A percentile compares a stretch with the other conserved stretches of the same genome.
Conservation (phyloP, 2,888 invertebrate species). For the Drosophila ustulata region DNA sequence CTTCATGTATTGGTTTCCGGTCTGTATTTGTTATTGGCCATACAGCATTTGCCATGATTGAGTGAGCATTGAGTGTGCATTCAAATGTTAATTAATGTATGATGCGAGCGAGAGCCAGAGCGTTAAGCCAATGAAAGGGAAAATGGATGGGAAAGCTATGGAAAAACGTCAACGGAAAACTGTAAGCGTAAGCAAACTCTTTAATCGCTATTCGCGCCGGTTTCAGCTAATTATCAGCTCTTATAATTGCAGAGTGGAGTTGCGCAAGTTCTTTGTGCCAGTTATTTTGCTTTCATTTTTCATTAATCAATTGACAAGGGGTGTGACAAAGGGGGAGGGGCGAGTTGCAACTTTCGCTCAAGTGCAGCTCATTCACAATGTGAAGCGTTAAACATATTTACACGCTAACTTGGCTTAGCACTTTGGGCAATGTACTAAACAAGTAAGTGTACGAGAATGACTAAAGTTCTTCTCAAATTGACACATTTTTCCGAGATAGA, state of each 20-base stretch:
- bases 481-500: slow-evolving; percentile 55
- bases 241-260: slow-evolving; percentile 37
- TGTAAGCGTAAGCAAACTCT: slow-evolving; percentile 14
- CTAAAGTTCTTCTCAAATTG: slow-evolving; percentile 56
- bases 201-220: neutral
- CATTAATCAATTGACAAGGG: slow-evolving; percentile 12
- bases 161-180: slow-evolving; percentile 8
- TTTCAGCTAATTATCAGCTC: slow-evolving; percentile 34
- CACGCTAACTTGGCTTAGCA: slow-evolving; percentile 58
- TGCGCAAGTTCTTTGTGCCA: slow-evolving; percentile 36
- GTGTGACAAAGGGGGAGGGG: no score
- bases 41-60: slow-evolving; percentile 41
- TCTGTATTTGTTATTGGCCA: slow-evolving; percentile 30
- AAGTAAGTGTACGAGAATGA: slow-evolving; percentile 53
- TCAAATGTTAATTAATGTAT: slow-evolving; percentile 61
- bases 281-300: slow-evolving; percentile 27
- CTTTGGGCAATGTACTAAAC: slow-evolving; percentile 43
- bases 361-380: slow-evolving; percentile 46
- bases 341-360: slow-evolving; percentile 47
- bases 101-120: slow-evolving; percentile 21
- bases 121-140: slow-evolving; percentile 35
- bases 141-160: slow-evolving; percentile 6
- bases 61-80: slow-evolving; percentile 40
- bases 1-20: slow-evolving; percentile 14
- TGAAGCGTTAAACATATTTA: slow-evolving; percentile 62